Percentiles rank a stretch among this genome's conserved stretches.
Conservation (phyloP, 2,888 invertebrate species). For the Anticlea derivata region DNA sequence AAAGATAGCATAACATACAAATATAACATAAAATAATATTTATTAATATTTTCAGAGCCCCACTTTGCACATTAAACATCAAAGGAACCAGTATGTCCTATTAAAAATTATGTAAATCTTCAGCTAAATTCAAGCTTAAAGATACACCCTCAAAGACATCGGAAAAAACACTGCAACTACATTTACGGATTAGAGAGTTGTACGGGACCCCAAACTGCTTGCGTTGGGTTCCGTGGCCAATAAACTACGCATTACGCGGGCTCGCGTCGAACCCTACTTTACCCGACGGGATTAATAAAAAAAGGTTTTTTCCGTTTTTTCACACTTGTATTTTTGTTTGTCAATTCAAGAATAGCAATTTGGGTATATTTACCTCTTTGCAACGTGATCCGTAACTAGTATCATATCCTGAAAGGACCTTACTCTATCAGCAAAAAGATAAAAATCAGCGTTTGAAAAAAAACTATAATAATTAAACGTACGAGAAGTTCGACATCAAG, state of each 20-base stretch:
- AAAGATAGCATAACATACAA: not conserved
- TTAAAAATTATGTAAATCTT: slow-evolving; percentile 24
- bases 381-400: no score
- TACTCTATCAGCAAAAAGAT: no score
- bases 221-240: slow-evolving; percentile 62
- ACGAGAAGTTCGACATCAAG: no score
- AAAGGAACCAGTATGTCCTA: slow-evolving; percentile 11
- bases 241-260: slow-evolving; percentile 71
- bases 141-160: slow-evolving; percentile 28
- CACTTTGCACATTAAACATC: slow-evolving; percentile 6
- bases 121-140: slow-evolving; percentile 18
- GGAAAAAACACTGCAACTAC: slow-evolving; percentile 48
- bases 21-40: not conserved
- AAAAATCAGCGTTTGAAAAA: no score
- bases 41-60: not conserved
- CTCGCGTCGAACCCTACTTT: slow-evolving; percentile 41
- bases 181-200: slow-evolving; percentile 68
- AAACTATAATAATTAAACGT: no score
- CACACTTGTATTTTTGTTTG: slow-evolving; percentile 20
- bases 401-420: no score
- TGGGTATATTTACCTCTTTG: not conserved
- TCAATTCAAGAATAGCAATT: slow-evolving; percentile 3
- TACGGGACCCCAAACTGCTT: slow-evolving; percentile 61
- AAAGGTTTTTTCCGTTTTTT: slow-evolving; percentile 25
- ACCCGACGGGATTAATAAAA: slow-evolving; percentile 38